Conservation (phyloP, 2,888 invertebrate species). For the Cyrtodaria siliqua region DNA sequence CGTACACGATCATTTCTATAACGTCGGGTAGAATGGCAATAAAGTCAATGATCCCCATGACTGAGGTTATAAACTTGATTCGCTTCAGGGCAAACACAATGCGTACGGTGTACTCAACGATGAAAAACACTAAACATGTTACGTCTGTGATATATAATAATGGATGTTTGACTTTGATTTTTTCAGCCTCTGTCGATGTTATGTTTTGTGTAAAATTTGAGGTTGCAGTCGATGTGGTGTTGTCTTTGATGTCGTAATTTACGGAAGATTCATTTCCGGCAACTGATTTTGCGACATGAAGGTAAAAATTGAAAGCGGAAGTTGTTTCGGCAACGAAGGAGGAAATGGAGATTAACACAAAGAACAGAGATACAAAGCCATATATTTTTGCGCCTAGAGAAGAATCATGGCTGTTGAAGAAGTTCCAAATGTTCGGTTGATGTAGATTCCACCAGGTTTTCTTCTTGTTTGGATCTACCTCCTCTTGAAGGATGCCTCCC, state of each 20-base stretch:
- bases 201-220: too few species aligned
- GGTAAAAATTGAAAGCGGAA: slow-evolving; percentile 9
- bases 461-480: slow-evolving; percentile 7
- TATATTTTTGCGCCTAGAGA: slow-evolving; percentile 65
- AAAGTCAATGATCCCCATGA: slow-evolving; percentile 64
- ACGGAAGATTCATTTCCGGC: background rate
- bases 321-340: slow-evolving; percentile 57
- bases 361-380: slow-evolving; percentile 40
- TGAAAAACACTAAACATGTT: slow-evolving; percentile 65
- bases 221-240: background rate
- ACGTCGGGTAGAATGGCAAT: slow-evolving; percentile 76
- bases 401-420: slow-evolving; percentile 71
- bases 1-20: slow-evolving; percentile 71
- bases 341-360: slow-evolving; percentile 54
- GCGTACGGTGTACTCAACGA: slow-evolving; percentile 57
- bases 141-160: slow-evolving; percentile 55
- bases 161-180: slow-evolving; percentile 43
- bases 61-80: slow-evolving; percentile 50
- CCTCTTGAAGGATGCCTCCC: slow-evolving; percentile 31
- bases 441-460: slow-evolving; percentile 38
- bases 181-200: too few species aligned
- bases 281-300: background rate
- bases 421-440: slow-evolving; percentile 63
- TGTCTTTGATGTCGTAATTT: background rate
- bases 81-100: slow-evolving; percentile 48